Evolutionary conservation across 1,140 invertebrate species (phyloP).

Genomic region (Polypedilum pembai): DNA sequence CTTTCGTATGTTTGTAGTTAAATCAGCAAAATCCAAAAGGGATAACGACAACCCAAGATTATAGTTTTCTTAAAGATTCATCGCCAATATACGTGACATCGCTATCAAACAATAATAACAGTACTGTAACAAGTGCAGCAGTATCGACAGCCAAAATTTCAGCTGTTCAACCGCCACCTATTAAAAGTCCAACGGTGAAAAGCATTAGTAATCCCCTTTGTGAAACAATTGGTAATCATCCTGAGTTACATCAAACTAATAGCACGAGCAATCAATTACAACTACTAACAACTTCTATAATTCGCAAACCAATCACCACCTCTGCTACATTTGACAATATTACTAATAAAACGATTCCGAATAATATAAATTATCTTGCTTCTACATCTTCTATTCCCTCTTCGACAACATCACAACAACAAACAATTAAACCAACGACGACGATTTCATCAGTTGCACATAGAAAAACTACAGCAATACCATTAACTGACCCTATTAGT

Average conservation of each 20-base stretch:
- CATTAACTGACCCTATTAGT: constrained; percentile 22
- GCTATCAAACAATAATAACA: constrained; percentile 50
- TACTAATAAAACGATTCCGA: not conserved
- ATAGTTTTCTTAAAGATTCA: constrained; percentile 42
- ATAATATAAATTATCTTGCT: constrained; percentile 23
- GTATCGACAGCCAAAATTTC: constrained; percentile 33
- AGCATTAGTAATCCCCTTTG: constrained; percentile 15
- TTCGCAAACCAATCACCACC: constrained; percentile 26
- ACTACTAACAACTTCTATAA: constrained; percentile 25
- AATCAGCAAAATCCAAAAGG: constrained; percentile 53
- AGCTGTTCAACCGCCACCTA: constrained; percentile 36
- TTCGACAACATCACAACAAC: not conserved
- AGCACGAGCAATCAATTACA: constrained; percentile 26
- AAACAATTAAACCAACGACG: not conserved
- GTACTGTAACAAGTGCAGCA: constrained; percentile 44
- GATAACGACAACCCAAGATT: constrained; percentile 49
- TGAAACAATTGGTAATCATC: not conserved
- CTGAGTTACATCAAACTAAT: not conserved
- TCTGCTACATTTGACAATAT: constrained; percentile 16
- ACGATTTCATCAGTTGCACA: not conserved
- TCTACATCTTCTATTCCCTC: not conserved
- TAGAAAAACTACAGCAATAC: not conserved
- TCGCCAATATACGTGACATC: constrained; percentile 73
- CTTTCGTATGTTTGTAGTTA: constrained; percentile 48
- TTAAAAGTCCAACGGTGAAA: constrained; percentile 35